Conservation (phyloP, 2,888 invertebrate genomes). For the Nymphalis c-album region DNA sequence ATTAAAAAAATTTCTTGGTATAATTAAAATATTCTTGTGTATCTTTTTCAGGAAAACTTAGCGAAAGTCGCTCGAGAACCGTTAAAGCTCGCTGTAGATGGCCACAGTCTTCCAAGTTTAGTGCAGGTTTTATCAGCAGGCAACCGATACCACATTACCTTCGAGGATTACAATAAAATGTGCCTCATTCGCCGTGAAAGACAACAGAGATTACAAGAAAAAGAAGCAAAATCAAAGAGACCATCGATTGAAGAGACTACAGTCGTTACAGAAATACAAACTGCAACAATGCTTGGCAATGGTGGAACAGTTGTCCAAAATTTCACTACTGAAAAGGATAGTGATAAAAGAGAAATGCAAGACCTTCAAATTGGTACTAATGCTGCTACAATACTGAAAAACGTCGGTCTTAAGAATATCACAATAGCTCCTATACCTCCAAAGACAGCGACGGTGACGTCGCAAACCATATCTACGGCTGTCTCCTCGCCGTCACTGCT, state of each 20-base stretch:
- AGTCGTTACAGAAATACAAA: slow-evolving; percentile 66
- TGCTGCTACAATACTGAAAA: slow-evolving; percentile 73
- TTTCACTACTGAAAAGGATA: slow-evolving; percentile 48
- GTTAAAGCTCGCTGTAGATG: slow-evolving; percentile 82
- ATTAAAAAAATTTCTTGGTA: neutral
- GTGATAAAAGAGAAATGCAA: slow-evolving; percentile 51
- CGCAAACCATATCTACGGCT: slow-evolving; percentile 52
- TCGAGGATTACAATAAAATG: slow-evolving; percentile 91
- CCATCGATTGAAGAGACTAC: slow-evolving; percentile 51
- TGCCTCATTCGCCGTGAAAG: slow-evolving; percentile 86
- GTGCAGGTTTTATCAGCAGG: slow-evolving; percentile 89
- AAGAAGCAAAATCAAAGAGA: slow-evolving; percentile 47
- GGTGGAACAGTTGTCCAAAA: slow-evolving; percentile 67
- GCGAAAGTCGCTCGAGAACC: slow-evolving; percentile 69
- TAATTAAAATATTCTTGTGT: too few relatives aligned
- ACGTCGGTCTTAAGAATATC: slow-evolving; percentile 75
- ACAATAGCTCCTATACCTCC: slow-evolving; percentile 74
- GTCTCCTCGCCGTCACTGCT: slow-evolving; percentile 58
- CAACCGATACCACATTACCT: slow-evolving; percentile 89
- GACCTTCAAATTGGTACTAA: slow-evolving; percentile 61
- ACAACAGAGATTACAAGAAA: slow-evolving; percentile 81
- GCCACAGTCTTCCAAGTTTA: slow-evolving; percentile 82
- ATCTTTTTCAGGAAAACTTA: slow-evolving; percentile 64
- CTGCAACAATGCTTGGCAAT: slow-evolving; percentile 66
- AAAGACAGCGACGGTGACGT: slow-evolving; percentile 69